These are phyloP conservation scores for Drosophila eohydei DNA, from an alignment of 2,888 invertebrate species.

Conservation along the genomic window DNA sequence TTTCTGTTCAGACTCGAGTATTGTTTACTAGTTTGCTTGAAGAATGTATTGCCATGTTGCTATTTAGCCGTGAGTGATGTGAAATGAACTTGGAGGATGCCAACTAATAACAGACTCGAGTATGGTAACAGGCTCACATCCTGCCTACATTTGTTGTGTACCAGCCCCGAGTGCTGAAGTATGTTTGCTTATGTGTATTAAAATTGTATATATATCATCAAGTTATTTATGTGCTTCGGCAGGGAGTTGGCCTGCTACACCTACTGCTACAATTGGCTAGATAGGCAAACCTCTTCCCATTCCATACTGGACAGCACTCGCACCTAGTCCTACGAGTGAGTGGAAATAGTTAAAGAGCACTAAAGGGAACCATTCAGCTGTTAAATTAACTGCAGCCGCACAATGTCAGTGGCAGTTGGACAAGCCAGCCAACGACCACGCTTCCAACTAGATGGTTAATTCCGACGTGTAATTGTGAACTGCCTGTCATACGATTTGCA, in stretches of 20 bases:
- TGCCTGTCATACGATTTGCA: constrained; percentile 39
- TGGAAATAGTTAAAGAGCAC: background rate
- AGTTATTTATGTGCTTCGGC: background rate
- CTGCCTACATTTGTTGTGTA: background rate
- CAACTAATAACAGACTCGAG: background rate
- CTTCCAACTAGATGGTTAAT: constrained; percentile 19
- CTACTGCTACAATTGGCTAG: background rate
- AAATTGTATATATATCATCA: background rate
- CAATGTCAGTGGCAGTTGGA: background rate
- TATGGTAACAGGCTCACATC: no score
- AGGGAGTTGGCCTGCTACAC: background rate
- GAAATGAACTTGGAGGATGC: background rate
- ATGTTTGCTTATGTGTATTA: background rate
- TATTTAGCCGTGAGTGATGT: constrained; percentile 1
- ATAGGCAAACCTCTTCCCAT: background rate
- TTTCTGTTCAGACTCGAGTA: background rate
- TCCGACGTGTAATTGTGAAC: constrained; percentile 3
- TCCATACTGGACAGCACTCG: background rate
- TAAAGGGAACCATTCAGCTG: constrained; percentile 2
- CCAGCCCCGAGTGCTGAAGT: background rate
- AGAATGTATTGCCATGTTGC: background rate
- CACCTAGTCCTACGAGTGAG: background rate
- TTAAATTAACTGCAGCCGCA: constrained; percentile 8
- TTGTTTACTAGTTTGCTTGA: background rate
- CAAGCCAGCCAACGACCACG: background rate